Base-by-base conservation (phyloP, 2,888 invertebrate genomes). In the Seira musarum region DNA sequence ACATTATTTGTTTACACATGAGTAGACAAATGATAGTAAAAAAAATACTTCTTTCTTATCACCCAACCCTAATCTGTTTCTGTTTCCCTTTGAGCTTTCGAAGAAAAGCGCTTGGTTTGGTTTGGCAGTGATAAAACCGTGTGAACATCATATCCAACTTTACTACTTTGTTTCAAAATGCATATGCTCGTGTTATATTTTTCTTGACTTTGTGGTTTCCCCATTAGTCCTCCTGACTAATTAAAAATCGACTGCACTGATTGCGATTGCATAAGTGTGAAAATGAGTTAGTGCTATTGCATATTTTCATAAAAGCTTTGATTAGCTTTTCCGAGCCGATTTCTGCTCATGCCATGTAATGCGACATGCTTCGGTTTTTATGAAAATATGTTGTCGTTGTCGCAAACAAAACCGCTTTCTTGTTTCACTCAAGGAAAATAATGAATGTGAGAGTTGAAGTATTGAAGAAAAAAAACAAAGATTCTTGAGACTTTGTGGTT, bases 1-100 rank as follows among this genome's bases (percentile, higher is more conserved):
- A n/a, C 49, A 49, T 49, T 24, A 65, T 73, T 79, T 79, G 79
- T 79, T 79, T 79, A 79, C 79, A 67, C 72, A 79, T 67, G 79
- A 79, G 67, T 79, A 79, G 79, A 79, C 79, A 79, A 79, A 79
- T 79, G 72, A 73, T 73, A 66, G 64, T 79, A 63, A 78, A 68
- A 49, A 49, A n/a, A n/a, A n/a, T n/a, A 49, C 49, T 49, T 49
- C 49, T 73, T 73, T 13, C n/a, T 68, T 73, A 79, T 79, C 79
- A 15, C 17, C 49, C 3, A 2, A 30, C 8, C 17, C 49, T 49
- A 49, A 49, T 49, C 49, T 49, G 13, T n/a, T 40, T 40, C 40
- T 40, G 13, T 8, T 8, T 30, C 15, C 13, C 49, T 49, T 49
- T 49, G 17, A 49, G 49, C 30, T 30, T 30, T 30, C 3, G 30